Evolutionary conservation across 2,888 invertebrate genomes (phyloP).

Genomic region (Hyppa rectilinea): DNA sequence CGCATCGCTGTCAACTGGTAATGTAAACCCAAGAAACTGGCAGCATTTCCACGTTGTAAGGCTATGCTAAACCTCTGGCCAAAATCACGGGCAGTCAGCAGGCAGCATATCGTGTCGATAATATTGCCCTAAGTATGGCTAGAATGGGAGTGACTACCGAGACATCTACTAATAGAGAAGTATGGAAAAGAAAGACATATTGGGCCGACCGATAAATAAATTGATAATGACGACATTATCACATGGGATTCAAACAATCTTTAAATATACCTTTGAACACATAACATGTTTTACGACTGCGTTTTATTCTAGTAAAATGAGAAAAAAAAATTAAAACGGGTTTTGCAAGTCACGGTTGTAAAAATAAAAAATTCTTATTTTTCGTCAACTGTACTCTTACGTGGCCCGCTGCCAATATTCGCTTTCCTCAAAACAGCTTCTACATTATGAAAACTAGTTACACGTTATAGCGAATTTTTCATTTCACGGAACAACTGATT

Average conservation of each 20-base stretch:
- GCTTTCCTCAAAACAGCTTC: slow-evolving; percentile 6
- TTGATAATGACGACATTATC: neutral
- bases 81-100: no score
- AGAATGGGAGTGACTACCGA: no score
- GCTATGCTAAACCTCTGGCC: no score
- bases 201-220: no score
- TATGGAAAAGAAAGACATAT: no score
- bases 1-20: no score
- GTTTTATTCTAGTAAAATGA: neutral
- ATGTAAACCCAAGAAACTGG: no score
- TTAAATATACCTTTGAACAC: slow-evolving; percentile 1
- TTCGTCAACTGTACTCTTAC: slow-evolving; percentile 1
- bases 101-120: no score
- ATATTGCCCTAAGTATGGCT: no score
- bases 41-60: no score
- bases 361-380: slow-evolving; percentile 4
- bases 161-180: no score
- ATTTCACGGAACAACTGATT: slow-evolving; percentile 10
- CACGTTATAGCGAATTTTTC: slow-evolving; percentile 22
- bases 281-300: neutral
- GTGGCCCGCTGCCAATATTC: slow-evolving; percentile 32
- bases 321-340: neutral
- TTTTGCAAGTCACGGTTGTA: neutral
- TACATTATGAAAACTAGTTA: slow-evolving; percentile 23
- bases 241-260: neutral